A percentile compares a stretch with the other conserved stretches of the same genome.
phyloP scores from a whole-genome alignment of 2,888 invertebrate species.

The Limnephilus marmoratus region DNA sequence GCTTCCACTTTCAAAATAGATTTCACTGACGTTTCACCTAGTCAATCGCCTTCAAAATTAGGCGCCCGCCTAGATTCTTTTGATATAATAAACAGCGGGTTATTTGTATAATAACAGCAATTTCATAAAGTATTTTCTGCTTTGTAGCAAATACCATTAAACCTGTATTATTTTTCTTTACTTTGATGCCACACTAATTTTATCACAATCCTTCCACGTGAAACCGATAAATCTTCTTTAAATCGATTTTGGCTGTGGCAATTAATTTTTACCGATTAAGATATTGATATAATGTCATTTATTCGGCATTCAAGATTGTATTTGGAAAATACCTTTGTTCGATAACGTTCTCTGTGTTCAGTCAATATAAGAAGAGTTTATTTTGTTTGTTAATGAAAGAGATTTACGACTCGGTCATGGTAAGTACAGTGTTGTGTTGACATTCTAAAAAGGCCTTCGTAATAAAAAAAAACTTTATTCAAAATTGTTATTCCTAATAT shows the following conservation, averaged over 20 bases:
- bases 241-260: neutral
- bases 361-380: neutral
- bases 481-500: no score
- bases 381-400: neutral
- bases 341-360: neutral
- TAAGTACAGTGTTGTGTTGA: neutral
- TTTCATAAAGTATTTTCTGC: neutral
- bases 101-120: no score
- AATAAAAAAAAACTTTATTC: no score
- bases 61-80: no score
- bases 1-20: no score
- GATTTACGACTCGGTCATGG: neutral
- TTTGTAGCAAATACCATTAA: neutral
- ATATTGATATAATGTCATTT: neutral
- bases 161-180: no score
- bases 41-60: no score
- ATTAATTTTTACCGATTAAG: neutral
- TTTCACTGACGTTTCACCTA: no score
- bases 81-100: no score
- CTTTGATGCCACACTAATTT: no score
- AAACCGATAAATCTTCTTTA: neutral
- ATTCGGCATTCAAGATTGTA: neutral
- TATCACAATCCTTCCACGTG: neutral
- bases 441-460: no score
- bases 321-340: neutral